phyloP scores from a whole-genome alignment of 2,888 invertebrate species.

The Zygothrica quintamaculata region DNA sequence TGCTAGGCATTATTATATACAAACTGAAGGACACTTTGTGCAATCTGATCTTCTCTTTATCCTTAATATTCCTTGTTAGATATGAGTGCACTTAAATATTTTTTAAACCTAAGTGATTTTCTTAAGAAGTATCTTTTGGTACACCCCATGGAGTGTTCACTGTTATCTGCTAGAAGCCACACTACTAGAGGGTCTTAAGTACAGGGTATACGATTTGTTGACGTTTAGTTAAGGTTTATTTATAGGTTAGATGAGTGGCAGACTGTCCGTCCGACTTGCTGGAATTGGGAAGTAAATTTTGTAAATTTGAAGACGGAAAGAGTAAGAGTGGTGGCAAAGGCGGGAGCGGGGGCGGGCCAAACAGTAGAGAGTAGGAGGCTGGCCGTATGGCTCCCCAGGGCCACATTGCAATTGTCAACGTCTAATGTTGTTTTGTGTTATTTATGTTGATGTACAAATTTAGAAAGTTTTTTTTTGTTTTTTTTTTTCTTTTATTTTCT shows the following conservation, averaged over 20 bases:
- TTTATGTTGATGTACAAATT: slow-evolving; percentile 67
- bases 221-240: slow-evolving; percentile 42
- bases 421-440: slow-evolving; percentile 54
- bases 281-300: not conserved
- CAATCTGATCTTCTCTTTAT: too few species aligned
- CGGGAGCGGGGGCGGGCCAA: not conserved
- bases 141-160: not conserved
- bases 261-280: too few species aligned
- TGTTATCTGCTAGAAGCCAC: not conserved
- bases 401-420: slow-evolving; percentile 69
- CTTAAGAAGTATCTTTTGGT: too few species aligned
- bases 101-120: too few species aligned
- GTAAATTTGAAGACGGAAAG: not conserved
- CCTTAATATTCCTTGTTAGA: too few species aligned
- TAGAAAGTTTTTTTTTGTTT: slow-evolving; percentile 62
- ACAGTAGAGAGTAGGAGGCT: slow-evolving; percentile 1
- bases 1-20: too few species aligned
- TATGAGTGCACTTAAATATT: too few species aligned
- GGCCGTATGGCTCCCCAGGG: slow-evolving; percentile 54
- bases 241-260: slow-evolving; percentile 30
- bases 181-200: too few species aligned
- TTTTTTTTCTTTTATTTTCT: not conserved
- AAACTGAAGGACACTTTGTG: too few species aligned
- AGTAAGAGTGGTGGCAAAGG: not conserved
- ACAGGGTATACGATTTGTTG: slow-evolving; percentile 15